Conservation (phyloP, 2,113 vertebrate genomes). For the Suncus etruscus region DNA sequence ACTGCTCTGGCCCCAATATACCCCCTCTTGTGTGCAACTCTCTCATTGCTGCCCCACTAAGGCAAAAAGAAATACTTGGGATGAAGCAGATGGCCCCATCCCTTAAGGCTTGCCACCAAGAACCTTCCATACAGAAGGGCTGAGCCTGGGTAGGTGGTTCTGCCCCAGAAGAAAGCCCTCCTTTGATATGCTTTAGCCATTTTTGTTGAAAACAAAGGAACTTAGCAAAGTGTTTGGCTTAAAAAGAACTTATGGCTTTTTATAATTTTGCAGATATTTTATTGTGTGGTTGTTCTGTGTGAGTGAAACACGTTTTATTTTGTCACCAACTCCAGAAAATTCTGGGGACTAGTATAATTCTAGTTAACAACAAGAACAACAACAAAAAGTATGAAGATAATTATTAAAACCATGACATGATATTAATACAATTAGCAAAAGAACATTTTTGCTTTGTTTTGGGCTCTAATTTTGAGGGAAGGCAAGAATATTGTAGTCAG, state of each 20-base stretch:
- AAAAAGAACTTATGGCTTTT: neutral
- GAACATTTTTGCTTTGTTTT: conserved; percentile 26
- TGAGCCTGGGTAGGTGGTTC: neutral
- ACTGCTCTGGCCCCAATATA: no score
- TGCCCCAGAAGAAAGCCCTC: neutral
- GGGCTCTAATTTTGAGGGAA: neutral
- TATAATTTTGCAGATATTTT: conserved; percentile 50
- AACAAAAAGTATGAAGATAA: conserved; percentile 1
- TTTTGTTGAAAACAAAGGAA: conserved; percentile 38
- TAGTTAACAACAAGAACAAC: neutral
- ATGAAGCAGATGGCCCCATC: neutral
- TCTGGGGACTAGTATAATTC: neutral
- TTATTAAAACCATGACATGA: conserved; percentile 21
- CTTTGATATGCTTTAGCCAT: neutral
- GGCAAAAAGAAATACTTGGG: neutral
- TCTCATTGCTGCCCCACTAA: neutral
- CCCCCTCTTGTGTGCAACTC: no score
- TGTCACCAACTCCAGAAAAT: neutral
- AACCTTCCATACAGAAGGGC: neutral
- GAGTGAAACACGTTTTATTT: neutral
- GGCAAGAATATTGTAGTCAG: neutral
- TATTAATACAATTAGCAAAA: conserved; percentile 35
- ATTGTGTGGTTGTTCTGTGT: neutral
- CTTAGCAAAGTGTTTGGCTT: conserved; percentile 42
- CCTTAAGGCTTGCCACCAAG: conserved; percentile 19